Evolutionary conservation across 2,797 vertebrate species (phyloP).

Genomic region (Trematomus bernacchii): DNA sequence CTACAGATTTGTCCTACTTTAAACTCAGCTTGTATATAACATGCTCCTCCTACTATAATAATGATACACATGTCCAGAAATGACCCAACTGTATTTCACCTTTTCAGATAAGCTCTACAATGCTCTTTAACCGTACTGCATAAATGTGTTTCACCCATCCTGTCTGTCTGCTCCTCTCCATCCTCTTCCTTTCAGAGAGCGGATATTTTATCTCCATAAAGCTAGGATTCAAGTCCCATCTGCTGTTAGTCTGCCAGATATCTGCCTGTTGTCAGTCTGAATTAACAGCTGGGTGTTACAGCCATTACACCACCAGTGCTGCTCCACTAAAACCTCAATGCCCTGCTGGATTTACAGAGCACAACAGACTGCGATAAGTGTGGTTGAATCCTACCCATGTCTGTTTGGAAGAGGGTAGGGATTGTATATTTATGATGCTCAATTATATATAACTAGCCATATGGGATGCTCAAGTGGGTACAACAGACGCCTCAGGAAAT

Average conservation of each 20-base stretch:
- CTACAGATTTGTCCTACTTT: slow-evolving; percentile 5
- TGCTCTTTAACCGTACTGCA: slow-evolving; percentile 12
- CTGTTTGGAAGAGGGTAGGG: slow-evolving; percentile 52
- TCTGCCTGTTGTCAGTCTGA: slow-evolving; percentile 72
- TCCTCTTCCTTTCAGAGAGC: slow-evolving; percentile 41
- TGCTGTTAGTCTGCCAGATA: slow-evolving; percentile 69
- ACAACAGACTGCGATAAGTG: slow-evolving; percentile 58
- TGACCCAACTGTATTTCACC: slow-evolving; percentile 8
- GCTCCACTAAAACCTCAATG: slow-evolving; percentile 62
- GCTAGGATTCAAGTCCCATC: slow-evolving; percentile 63
- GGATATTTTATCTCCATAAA: slow-evolving; percentile 64
- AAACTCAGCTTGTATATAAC: slow-evolving; percentile 1
- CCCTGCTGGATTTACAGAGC: slow-evolving; percentile 64
- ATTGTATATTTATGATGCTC: slow-evolving; percentile 82
- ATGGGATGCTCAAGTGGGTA: slow-evolving; percentile 75
- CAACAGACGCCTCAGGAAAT: slow-evolving; percentile 72
- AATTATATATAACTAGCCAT: slow-evolving; percentile 81
- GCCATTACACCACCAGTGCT: slow-evolving; percentile 57
- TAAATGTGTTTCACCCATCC: slow-evolving; percentile 4
- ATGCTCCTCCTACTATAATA: slow-evolving; percentile 3
- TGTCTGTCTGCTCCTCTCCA: slow-evolving; percentile 30
- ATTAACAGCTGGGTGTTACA: slow-evolving; percentile 74
- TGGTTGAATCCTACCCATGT: slow-evolving; percentile 49
- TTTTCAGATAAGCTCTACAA: slow-evolving; percentile 17
- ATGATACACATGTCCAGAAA: slow-evolving; percentile 21